A percentile compares a stretch with the other conserved stretches of the same genome.
Evolutionary conservation across 2,797 vertebrate genomes (phyloP).

Genomic region (Numenius phaeopus): DNA sequence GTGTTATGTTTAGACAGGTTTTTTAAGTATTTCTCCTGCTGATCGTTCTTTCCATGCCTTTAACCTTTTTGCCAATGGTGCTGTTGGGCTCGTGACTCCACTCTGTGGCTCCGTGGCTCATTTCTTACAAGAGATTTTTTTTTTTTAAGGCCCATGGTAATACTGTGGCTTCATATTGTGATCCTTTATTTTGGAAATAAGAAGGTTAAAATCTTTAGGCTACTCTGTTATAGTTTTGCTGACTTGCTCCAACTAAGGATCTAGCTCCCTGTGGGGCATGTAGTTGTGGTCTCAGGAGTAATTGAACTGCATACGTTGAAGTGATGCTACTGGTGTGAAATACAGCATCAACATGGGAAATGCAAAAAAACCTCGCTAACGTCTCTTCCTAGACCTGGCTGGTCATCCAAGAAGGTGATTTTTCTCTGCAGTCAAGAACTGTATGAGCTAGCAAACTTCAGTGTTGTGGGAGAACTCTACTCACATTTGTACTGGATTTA

Average conservation of each 20-base stretch:
- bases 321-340: not conserved
- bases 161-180: not conserved
- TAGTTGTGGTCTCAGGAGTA: not conserved
- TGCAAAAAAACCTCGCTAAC: not conserved
- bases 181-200: not conserved
- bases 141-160: not conserved
- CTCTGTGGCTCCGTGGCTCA: not conserved
- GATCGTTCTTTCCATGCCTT: not conserved
- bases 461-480: not conserved
- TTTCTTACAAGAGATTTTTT: not conserved
- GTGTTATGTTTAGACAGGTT: not conserved
- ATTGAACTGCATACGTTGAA: not conserved
- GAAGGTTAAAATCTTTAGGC: not conserved
- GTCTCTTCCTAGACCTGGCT: not conserved
- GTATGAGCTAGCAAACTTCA: not conserved
- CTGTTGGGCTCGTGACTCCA: not conserved
- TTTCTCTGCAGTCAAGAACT: not conserved
- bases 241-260: not conserved
- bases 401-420: not conserved
- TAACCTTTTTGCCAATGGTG: not conserved
- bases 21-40: not conserved
- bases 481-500: not conserved
- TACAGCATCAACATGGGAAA: not conserved
- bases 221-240: not conserved
- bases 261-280: not conserved